These are phyloP conservation scores for Nineta flava DNA, from an alignment of 2,888 invertebrate species.

Conservation along the genomic window DNA sequence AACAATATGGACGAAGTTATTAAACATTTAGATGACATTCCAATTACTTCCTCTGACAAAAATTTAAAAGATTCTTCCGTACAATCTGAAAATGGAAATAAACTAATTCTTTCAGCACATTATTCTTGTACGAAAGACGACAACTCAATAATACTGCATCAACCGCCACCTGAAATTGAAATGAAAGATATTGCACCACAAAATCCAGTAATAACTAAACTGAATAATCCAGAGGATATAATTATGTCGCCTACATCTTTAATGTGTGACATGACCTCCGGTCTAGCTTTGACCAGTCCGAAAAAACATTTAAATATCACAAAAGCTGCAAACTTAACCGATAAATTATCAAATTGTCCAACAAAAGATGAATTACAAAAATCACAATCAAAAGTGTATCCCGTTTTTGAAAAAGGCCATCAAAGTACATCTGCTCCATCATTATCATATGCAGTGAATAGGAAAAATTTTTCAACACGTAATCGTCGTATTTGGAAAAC, in stretches of 20 bases:
- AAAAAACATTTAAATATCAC: slow-evolving; percentile 22
- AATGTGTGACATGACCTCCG: slow-evolving; percentile 33
- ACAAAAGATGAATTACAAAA: background rate
- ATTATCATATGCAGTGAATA: slow-evolving; percentile 10
- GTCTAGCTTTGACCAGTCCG: slow-evolving; percentile 30
- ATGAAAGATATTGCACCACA: background rate
- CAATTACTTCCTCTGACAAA: too few species aligned
- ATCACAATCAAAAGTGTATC: slow-evolving; percentile 14
- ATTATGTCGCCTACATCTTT: slow-evolving; percentile 33
- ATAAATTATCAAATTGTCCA: slow-evolving; percentile 10
- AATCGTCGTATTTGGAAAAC: slow-evolving; percentile 27
- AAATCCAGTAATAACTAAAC: background rate
- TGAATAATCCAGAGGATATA: slow-evolving; percentile 6
- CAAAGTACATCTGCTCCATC: slow-evolving; percentile 7
- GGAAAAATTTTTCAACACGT: slow-evolving; percentile 13
- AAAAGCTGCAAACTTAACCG: slow-evolving; percentile 10
- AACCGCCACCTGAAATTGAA: background rate
- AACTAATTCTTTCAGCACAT: background rate
- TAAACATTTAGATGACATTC: background rate
- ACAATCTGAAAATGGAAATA: too few species aligned
- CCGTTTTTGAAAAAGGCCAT: slow-evolving; percentile 21
- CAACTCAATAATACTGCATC: background rate
- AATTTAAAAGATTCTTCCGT: too few species aligned
- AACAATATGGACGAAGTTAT: background rate
- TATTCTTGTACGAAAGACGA: background rate